Percentiles rank a stretch among this genome's conserved stretches.
These are phyloP conservation scores for Nasonovia ribisnigri DNA, from an alignment of 2,888 invertebrate species.

Conservation along the genomic window DNA sequence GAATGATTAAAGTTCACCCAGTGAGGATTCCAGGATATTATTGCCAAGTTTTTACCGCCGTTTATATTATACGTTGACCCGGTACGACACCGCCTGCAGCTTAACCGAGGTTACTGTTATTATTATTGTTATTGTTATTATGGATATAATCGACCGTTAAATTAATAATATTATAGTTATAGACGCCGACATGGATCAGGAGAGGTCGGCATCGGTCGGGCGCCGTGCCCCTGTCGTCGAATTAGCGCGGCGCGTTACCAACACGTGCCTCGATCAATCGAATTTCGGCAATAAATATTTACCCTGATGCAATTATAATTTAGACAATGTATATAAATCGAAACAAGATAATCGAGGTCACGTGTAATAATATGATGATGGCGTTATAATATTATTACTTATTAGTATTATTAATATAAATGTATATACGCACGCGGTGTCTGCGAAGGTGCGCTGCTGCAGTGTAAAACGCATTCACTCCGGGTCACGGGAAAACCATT, in stretches of 20 bases:
- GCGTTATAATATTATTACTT: background rate
- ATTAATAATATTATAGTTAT: background rate
- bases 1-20: background rate
- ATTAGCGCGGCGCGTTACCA: conserved; percentile 4
- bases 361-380: background rate
- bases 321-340: conserved; percentile 30
- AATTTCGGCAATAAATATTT: conserved; percentile 30
- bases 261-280: conserved; percentile 24
- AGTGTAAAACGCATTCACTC: background rate
- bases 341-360: conserved; percentile 45
- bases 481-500: conserved; percentile 20
- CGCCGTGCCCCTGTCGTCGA: background rate
- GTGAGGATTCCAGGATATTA: background rate
- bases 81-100: background rate
- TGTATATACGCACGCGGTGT: background rate
- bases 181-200: background rate
- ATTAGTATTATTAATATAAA: background rate
- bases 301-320: conserved; percentile 23
- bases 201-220: background rate
- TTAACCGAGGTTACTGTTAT: background rate
- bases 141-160: background rate
- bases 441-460: background rate
- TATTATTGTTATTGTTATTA: background rate
- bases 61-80: background rate
- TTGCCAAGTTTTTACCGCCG: background rate